Evolutionary conservation across 2,888 invertebrate species (phyloP).

Genomic region (Galerucella nymphaeae): DNA sequence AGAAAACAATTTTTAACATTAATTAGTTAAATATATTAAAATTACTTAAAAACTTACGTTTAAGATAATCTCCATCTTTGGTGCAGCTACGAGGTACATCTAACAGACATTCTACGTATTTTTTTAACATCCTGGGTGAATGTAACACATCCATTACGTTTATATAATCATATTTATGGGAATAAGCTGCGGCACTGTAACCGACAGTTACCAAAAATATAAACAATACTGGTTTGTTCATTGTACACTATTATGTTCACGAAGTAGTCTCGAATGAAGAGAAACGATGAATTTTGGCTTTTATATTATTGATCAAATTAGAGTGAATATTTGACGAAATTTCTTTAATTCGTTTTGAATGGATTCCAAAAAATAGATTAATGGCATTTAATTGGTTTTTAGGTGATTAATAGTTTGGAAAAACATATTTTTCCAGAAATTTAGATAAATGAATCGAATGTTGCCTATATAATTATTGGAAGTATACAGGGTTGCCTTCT

Average conservation of each 20-base stretch:
- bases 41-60: constrained; percentile 67
- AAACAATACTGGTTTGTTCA: constrained; percentile 19
- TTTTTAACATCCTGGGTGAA: constrained; percentile 72
- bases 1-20: not conserved
- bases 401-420: not conserved
- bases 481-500: not conserved
- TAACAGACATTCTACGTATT: constrained; percentile 67
- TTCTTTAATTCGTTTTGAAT: not conserved
- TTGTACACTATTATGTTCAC: not conserved
- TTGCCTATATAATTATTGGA: not conserved
- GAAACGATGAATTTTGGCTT: not conserved
- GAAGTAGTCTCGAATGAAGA: not conserved
- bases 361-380: not conserved
- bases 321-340: not conserved
- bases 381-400: not conserved
- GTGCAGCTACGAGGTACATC: constrained; percentile 73
- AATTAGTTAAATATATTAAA: not conserved
- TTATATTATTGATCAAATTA: constrained; percentile 5
- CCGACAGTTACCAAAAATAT: constrained; percentile 3
- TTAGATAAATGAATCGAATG: not conserved
- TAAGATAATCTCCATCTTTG: constrained; percentile 77
- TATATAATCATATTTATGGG: constrained; percentile 63
- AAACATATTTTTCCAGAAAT: not conserved
- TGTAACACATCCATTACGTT: constrained; percentile 75
- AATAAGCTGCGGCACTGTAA: constrained; percentile 28